Conservation (phyloP, 1,140 invertebrate genomes). For the Procambarus virginalis region DNA sequence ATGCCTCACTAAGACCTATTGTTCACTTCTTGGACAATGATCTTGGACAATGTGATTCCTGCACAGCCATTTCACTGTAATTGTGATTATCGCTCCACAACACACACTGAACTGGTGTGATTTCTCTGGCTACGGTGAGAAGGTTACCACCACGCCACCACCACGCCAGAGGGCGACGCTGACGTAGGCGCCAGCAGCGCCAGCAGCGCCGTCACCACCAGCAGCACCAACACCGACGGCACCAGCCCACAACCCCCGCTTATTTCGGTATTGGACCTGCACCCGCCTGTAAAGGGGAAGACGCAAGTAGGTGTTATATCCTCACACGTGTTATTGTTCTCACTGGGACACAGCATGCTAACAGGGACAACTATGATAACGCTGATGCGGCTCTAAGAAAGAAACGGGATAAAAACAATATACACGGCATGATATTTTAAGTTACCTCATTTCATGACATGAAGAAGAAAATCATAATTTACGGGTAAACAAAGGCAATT, state of each 20-base stretch:
- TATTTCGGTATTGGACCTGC: background rate
- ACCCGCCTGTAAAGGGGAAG: background rate
- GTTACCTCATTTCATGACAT: too few relatives aligned
- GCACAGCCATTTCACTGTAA: background rate
- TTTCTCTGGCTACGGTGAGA: background rate
- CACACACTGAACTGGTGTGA: background rate
- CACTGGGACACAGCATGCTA: too few relatives aligned
- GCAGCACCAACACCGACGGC: background rate
- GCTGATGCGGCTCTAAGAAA: too few relatives aligned
- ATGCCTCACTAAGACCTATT: background rate
- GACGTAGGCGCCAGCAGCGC: background rate
- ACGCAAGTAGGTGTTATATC: background rate
- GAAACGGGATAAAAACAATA: too few relatives aligned
- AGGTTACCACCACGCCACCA: background rate
- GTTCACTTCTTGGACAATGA: background rate
- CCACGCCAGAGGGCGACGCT: background rate
- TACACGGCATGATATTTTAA: too few relatives aligned
- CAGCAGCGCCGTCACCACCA: background rate
- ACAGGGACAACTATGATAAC: too few relatives aligned
- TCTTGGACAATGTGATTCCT: background rate
- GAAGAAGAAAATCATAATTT: too few relatives aligned
- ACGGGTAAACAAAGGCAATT: too few relatives aligned
- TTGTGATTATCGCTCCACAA: constrained; percentile 1
- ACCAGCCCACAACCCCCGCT: background rate
- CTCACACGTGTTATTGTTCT: too few relatives aligned